Evolutionary conservation across 2,797 vertebrate genomes (phyloP), one percentile per base, ranked within the genome.

Genomic region (Lagodon rhomboides): DNA sequence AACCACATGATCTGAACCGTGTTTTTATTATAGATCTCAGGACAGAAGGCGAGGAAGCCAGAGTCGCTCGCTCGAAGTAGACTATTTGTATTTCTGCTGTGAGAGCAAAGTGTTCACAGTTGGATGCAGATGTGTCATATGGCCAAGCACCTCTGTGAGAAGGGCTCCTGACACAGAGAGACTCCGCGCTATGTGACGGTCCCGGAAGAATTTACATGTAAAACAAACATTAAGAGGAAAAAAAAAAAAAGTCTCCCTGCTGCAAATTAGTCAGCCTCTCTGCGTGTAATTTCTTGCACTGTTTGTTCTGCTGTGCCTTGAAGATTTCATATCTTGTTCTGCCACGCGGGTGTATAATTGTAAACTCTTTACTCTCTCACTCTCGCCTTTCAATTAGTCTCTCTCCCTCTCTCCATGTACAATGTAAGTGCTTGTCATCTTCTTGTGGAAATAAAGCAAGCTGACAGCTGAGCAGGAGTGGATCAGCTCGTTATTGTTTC

Each of bases 41-140:
- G 86, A 91, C 87, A 64, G 94, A 92, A 77, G 83, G 85, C 6
- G 79, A 77, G 20, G 85, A 93, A 8, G 80, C 69, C 34, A 58
- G 47, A 62, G n/a, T 59, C 75, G 46, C 54, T 61, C 34, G 8
- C 43, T 27, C 9, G 56, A 67, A 73, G 54, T 20, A 27, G 41
- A 84, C 88, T 4, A 22, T 94, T 60, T 54, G 82, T 93, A 8
- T 94, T 94, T 86, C 77, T 92, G 46, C 80, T 89, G 79, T 89
- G 85, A 47, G 89, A 93, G 54, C 90, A 85, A 17, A 25, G 68
- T 12, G 41, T 51, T 83, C 81, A 66, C 86, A 85, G 83, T 84
- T 83, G 79, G 87, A 83, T 59, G 44, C 49, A 61, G 58, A 76
- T 79, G 46, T 86, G 88, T 61, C 66, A 91, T 66, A 82, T 92